These are phyloP conservation scores for Amblyjoppa fuscipennis DNA, from an alignment of 2,888 invertebrate species.

Conservation along the genomic window DNA sequence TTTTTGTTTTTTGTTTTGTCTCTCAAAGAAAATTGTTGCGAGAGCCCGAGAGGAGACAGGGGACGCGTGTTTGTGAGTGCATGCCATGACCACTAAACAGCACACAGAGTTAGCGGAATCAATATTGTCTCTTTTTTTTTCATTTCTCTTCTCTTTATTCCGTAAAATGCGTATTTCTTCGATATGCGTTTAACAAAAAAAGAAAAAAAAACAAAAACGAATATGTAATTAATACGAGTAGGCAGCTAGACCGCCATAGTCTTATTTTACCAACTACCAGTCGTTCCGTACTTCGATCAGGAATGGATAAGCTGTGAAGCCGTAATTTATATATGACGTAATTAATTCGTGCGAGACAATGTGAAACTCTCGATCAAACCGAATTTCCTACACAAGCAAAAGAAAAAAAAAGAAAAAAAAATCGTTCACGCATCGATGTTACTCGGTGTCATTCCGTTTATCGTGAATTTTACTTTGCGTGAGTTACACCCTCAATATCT, in stretches of 20 bases:
- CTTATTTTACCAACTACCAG: constrained; percentile 72
- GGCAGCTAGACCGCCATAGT: constrained; percentile 78
- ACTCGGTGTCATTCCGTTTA: constrained; percentile 55
- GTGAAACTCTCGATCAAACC: constrained; percentile 52
- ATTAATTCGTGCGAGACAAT: constrained; percentile 57
- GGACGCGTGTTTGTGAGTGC: constrained; percentile 73
- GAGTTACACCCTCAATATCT: constrained; percentile 39
- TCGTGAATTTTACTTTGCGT: constrained; percentile 46
- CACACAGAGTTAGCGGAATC: constrained; percentile 73
- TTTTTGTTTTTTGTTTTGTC: constrained; percentile 39
- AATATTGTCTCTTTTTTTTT: constrained; percentile 72
- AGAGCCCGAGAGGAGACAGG: constrained; percentile 54
- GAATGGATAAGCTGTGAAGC: constrained; percentile 64
- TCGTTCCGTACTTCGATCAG: constrained; percentile 62
- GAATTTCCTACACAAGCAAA: constrained; percentile 54
- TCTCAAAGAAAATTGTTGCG: constrained; percentile 72
- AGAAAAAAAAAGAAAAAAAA: constrained; percentile 48
- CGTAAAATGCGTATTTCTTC: constrained; percentile 70
- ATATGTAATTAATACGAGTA: constrained; percentile 76
- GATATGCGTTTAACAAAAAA: constrained; percentile 59
- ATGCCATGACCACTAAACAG: constrained; percentile 76
- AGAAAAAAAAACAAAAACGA: constrained; percentile 69
- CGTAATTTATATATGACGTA: constrained; percentile 66
- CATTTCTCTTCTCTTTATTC: constrained; percentile 38
- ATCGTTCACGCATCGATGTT: constrained; percentile 60